Percentiles rank a stretch among this genome's conserved stretches.
Evolutionary conservation across 2,888 invertebrate species (phyloP).

Genomic region (Lasius fuliginosus): DNA sequence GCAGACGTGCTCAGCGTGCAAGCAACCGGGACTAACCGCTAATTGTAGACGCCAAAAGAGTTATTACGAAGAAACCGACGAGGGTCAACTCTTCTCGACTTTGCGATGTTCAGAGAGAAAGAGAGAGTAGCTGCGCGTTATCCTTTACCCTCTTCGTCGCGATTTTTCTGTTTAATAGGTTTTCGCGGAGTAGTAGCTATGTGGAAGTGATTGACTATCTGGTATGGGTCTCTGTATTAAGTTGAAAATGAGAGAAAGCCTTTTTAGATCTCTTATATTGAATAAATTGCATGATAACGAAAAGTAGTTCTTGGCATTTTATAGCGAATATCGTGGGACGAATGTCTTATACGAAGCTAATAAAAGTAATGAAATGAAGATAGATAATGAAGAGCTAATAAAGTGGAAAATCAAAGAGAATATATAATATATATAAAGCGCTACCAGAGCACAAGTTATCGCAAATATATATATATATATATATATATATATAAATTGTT

Average conservation of each 20-base stretch:
- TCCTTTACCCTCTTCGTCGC: slow-evolving; percentile 31
- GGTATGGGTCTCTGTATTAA: background rate
- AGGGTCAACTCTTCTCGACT: slow-evolving; percentile 63
- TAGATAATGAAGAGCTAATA: background rate
- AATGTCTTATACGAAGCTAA: background rate
- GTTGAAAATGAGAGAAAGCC: slow-evolving; percentile 1
- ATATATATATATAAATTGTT: background rate
- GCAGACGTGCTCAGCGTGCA: slow-evolving; percentile 77
- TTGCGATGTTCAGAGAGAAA: slow-evolving; percentile 54
- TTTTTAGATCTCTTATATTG: slow-evolving; percentile 17
- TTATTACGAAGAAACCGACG: slow-evolving; percentile 74
- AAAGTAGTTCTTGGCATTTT: slow-evolving; percentile 29
- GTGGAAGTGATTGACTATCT: too few species aligned
- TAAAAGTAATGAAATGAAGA: background rate
- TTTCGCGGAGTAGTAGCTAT: background rate
- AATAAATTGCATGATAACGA: slow-evolving; percentile 28
- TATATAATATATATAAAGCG: slow-evolving; percentile 4
- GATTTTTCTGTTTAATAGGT: slow-evolving; percentile 50
- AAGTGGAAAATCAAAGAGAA: slow-evolving; percentile 14
- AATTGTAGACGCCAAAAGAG: slow-evolving; percentile 80
- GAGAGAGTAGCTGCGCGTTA: slow-evolving; percentile 38
- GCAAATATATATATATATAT: background rate
- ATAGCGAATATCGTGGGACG: slow-evolving; percentile 1
- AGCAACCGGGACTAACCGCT: slow-evolving; percentile 77
- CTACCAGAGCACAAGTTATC: background rate